Conservation (phyloP, 2,888 invertebrate genomes). For the Neoaliturus tenellus region DNA sequence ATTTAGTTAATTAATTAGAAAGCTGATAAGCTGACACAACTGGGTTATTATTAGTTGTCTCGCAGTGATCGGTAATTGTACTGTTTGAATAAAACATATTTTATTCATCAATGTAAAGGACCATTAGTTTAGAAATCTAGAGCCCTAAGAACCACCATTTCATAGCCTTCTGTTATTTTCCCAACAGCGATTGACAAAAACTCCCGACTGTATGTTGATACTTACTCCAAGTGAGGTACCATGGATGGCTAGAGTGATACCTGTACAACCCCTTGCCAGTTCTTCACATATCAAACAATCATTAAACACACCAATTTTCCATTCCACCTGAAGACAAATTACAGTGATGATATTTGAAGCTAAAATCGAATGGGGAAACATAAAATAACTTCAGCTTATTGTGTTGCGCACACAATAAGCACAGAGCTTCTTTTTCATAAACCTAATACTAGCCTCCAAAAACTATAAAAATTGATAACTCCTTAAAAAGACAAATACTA, state of each 20-base stretch:
- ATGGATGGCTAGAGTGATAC: conserved; percentile 75
- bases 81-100: too few relatives aligned
- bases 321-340: conserved; percentile 73
- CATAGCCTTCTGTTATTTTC: not conserved
- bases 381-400: too few relatives aligned
- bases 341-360: not conserved
- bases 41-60: too few relatives aligned
- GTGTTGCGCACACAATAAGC: too few relatives aligned
- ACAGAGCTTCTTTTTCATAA: too few relatives aligned
- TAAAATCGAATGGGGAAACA: too few relatives aligned
- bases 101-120: not conserved
- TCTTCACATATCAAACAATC: conserved; percentile 77
- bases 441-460: too few relatives aligned
- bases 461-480: too few relatives aligned
- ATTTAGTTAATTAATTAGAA: too few relatives aligned
- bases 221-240: conserved; percentile 73
- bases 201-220: conserved; percentile 48
- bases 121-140: not conserved
- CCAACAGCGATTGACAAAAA: not conserved
- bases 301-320: conserved; percentile 76
- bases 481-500: too few relatives aligned
- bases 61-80: too few relatives aligned
- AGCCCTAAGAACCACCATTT: not conserved
- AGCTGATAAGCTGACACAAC: too few relatives aligned
- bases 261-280: conserved; percentile 80